A percentile compares a stretch with the other conserved stretches of the same genome.
These are phyloP conservation scores for Pangasius mekongensis DNA, from an alignment of 2,797 vertebrate genomes.

Conservation along the genomic window DNA sequence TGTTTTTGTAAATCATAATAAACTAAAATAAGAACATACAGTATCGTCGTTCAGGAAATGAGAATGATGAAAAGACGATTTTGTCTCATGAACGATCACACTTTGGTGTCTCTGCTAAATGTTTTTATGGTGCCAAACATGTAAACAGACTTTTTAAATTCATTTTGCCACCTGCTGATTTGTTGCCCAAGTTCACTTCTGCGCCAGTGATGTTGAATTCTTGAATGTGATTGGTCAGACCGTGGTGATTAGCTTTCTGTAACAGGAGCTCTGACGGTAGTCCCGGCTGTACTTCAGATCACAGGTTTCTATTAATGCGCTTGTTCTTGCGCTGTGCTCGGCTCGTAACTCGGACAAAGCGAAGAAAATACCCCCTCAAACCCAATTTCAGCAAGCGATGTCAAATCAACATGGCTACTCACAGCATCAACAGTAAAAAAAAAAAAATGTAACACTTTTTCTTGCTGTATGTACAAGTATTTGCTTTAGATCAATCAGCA, in stretches of 20 bases:
- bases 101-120: neutral
- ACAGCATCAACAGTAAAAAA: too few species aligned
- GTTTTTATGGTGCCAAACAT: neutral
- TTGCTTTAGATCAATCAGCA: neutral
- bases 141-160: neutral
- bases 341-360: too few species aligned
- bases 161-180: too few species aligned
- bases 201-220: neutral
- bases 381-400: too few species aligned
- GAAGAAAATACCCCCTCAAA: too few species aligned
- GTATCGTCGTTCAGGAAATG: neutral
- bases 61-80: neutral
- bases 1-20: conserved; percentile 61
- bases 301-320: neutral
- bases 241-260: neutral
- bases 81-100: neutral
- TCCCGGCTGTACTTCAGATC: neutral
- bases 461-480: neutral
- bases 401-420: too few species aligned
- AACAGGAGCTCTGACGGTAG: neutral
- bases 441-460: too few species aligned
- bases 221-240: neutral
- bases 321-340: neutral
- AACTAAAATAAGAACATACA: conserved; percentile 49
- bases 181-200: neutral